These are phyloP conservation scores for Myiozetetes cayanensis DNA, from an alignment of 2,113 vertebrate genomes.

Conservation along the genomic window DNA sequence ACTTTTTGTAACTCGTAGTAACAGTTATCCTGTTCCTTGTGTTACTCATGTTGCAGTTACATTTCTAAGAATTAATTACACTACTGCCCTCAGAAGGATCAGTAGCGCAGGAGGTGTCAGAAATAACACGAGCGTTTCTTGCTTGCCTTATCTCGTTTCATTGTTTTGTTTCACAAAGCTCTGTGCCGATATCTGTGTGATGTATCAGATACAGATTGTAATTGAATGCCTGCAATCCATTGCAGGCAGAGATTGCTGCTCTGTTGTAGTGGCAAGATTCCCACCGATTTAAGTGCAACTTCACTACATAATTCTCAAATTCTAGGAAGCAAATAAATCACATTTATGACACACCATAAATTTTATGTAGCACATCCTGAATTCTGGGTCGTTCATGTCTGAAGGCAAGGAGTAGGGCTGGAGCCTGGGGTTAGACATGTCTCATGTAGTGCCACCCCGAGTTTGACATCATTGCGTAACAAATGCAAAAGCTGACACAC, in stretches of 20 bases:
- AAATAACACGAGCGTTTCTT: neutral
- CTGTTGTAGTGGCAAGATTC: neutral
- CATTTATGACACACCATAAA: neutral
- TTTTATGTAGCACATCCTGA: neutral
- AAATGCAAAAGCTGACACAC: neutral
- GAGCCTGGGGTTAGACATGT: neutral
- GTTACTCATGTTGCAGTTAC: neutral
- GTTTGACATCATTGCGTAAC: neutral
- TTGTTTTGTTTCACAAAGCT: conserved; percentile 12
- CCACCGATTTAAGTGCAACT: neutral
- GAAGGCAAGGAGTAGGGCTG: neutral
- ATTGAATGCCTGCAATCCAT: neutral
- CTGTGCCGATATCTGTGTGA: neutral
- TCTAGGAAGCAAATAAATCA: neutral
- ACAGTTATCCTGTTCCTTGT: neutral
- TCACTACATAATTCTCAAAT: neutral
- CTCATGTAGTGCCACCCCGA: neutral
- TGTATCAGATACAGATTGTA: neutral
- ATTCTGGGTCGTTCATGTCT: neutral
- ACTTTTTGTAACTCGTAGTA: accelerated
- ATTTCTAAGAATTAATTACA: neutral
- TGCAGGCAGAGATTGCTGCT: neutral
- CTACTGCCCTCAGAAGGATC: neutral
- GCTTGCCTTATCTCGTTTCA: neutral
- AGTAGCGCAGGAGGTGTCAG: neutral